Percentiles rank a stretch among this genome's conserved stretches.
Conservation (phyloP, 2,888 invertebrate genomes). For the Melipona bicolor region DNA sequence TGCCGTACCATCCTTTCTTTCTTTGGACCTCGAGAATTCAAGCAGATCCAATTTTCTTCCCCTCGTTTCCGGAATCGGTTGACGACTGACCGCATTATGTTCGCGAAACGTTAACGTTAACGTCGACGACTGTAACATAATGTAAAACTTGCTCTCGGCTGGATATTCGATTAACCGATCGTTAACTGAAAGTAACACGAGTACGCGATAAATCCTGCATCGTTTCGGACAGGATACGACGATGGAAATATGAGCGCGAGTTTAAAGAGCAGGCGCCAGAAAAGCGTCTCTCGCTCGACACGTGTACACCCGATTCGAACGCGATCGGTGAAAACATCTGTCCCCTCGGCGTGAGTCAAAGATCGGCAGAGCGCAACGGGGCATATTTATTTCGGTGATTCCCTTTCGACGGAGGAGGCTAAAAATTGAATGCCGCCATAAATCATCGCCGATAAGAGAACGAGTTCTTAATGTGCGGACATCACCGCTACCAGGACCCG, state of each 20-base stretch:
- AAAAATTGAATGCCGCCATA: constrained; percentile 75
- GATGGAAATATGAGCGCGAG: constrained; percentile 57
- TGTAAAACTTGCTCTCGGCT: too few relatives aligned
- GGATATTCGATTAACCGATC: constrained; percentile 51
- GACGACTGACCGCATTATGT: too few relatives aligned
- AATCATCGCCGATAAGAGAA: constrained; percentile 77
- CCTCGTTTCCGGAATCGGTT: too few relatives aligned
- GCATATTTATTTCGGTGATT: constrained; percentile 72
- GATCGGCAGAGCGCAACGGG: constrained; percentile 42
- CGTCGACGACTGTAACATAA: too few relatives aligned
- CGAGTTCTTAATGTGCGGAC: constrained; percentile 77
- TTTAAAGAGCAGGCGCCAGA: constrained; percentile 34
- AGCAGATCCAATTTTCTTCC: too few relatives aligned
- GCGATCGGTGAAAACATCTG: constrained; percentile 69
- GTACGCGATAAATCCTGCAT: constrained; percentile 60
- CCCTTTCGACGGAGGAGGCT: constrained; percentile 72
- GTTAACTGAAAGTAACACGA: constrained; percentile 49
- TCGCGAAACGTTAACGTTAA: too few relatives aligned
- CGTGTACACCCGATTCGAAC: constrained; percentile 48
- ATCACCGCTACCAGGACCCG: constrained; percentile 72
- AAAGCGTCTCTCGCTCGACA: constrained; percentile 44
- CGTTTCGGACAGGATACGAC: constrained; percentile 31
- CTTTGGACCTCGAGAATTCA: too few relatives aligned
- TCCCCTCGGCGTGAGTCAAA: constrained; percentile 52
- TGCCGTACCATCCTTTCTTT: too few relatives aligned